Percentiles rank a stretch among this genome's conserved stretches.
Evolutionary conservation across 2,888 invertebrate species (phyloP).

Genomic region (Drosophila demipolita): DNA sequence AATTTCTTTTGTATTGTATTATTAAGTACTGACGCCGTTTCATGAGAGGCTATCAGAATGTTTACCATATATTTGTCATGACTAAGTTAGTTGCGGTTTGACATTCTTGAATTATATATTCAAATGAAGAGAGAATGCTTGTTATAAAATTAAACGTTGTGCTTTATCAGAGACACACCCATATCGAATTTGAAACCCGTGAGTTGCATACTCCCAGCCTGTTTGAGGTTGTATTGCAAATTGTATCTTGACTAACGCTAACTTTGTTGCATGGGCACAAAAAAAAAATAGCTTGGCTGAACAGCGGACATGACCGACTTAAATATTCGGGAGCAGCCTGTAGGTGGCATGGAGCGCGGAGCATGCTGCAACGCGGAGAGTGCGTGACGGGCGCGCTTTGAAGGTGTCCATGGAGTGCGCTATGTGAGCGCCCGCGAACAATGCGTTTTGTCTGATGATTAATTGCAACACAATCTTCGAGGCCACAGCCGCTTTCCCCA

Average conservation of each 20-base stretch:
- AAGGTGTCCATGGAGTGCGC: slow-evolving; percentile 23
- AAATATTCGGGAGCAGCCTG: slow-evolving; percentile 64
- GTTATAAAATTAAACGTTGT: not conserved
- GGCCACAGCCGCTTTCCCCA: slow-evolving; percentile 74
- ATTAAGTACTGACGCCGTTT: not conserved
- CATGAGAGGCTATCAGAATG: not conserved
- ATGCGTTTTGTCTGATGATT: slow-evolving; percentile 78
- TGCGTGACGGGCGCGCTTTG: slow-evolving; percentile 45
- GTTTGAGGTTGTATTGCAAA: slow-evolving; percentile 18
- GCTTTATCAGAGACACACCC: slow-evolving; percentile 16
- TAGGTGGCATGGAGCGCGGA: slow-evolving; percentile 1
- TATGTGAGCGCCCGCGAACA: slow-evolving; percentile 57
- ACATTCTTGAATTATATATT: not conserved
- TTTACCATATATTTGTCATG: not conserved
- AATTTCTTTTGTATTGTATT: not conserved
- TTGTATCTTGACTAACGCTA: slow-evolving; percentile 35
- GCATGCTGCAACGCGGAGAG: slow-evolving; percentile 12
- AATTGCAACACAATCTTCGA: slow-evolving; percentile 76
- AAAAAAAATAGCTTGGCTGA: slow-evolving; percentile 30
- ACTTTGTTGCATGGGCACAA: slow-evolving; percentile 18
- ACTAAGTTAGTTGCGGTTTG: not conserved
- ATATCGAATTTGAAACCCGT: not conserved
- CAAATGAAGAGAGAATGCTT: not conserved
- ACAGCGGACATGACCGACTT: slow-evolving; percentile 69
- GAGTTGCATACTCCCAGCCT: not conserved